Evolutionary conservation across 2,113 vertebrate genomes (phyloP).

Genomic region (Manacus vitellinus): DNA sequence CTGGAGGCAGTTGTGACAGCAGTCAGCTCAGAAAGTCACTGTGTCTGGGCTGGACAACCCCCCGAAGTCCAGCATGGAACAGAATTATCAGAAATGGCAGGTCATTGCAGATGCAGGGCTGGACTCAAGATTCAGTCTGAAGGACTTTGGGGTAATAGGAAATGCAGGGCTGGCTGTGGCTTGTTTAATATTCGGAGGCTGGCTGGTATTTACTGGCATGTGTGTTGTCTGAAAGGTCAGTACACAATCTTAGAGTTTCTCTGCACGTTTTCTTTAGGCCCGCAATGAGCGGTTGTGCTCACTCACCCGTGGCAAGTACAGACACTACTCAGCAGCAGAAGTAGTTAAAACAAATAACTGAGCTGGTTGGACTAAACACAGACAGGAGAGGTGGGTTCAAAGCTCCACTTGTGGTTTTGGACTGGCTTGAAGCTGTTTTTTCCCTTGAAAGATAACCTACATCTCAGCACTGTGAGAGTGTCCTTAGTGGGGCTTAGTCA

Average conservation of each 20-base stretch:
- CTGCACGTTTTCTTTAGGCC: neutral
- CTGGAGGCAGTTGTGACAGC: neutral
- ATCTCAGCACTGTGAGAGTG: neutral
- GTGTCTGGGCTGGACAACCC: neutral
- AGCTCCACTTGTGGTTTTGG: neutral
- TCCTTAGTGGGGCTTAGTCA: neutral
- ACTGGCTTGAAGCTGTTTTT: neutral
- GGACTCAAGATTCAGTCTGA: neutral
- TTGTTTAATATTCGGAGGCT: neutral
- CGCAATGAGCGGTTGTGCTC: neutral
- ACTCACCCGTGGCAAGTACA: neutral
- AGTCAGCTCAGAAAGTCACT: neutral
- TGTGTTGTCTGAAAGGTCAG: slow-evolving; percentile 50
- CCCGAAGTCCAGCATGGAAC: rapidly evolving
- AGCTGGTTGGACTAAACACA: neutral
- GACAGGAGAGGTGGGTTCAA: neutral
- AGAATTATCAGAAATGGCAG: neutral
- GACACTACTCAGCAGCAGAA: slow-evolving; percentile 9
- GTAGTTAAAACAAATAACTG: neutral
- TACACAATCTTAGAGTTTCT: neutral
- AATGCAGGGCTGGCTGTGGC: slow-evolving; percentile 5
- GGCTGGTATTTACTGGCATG: slow-evolving; percentile 18
- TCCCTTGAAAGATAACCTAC: neutral
- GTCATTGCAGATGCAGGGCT: neutral
- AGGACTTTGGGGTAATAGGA: slow-evolving; percentile 7